Conservation (phyloP, 2,797 vertebrate genomes). For the Xenentodon cancila region DNA sequence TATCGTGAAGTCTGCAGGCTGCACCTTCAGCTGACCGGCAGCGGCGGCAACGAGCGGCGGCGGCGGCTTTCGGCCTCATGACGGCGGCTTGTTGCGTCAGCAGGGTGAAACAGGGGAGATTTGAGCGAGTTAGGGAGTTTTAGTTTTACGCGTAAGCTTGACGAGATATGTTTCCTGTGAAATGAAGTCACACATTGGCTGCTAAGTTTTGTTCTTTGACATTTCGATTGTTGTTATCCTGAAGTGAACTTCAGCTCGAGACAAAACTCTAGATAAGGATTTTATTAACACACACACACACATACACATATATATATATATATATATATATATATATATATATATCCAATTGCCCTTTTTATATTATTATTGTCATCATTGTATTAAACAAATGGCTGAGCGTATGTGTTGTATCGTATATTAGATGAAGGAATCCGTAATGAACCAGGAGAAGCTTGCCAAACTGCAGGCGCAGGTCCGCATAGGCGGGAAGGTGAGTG, state of each 20-base stretch:
- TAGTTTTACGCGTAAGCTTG: background rate
- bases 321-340: too few relatives aligned
- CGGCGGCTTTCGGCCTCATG: constrained; percentile 55
- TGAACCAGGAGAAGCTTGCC: constrained; percentile 98
- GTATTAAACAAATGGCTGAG: background rate
- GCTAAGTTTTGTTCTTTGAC: background rate
- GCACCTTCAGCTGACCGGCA: too few relatives aligned
- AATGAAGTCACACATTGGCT: background rate
- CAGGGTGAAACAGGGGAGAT: constrained; percentile 4
- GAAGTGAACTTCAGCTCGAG: too few relatives aligned
- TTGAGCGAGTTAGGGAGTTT: constrained; percentile 20
- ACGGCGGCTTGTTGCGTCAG: constrained; percentile 28
- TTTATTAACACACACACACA: too few relatives aligned
- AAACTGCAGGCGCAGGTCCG: constrained; percentile 98
- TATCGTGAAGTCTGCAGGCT: too few relatives aligned
- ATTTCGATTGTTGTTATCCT: too few relatives aligned
- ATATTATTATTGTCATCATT: too few relatives aligned
- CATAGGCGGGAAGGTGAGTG: constrained; percentile 95
- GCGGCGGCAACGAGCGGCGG: too few relatives aligned
- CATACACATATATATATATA: too few relatives aligned
- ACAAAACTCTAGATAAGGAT: too few relatives aligned
- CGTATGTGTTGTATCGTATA: background rate
- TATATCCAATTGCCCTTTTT: too few relatives aligned
- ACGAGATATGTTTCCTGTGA: background rate
- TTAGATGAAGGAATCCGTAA: constrained; percentile 97